Base-by-base conservation (phyloP, 1,140 invertebrate species). In the Metaphire vulgaris region DNA sequence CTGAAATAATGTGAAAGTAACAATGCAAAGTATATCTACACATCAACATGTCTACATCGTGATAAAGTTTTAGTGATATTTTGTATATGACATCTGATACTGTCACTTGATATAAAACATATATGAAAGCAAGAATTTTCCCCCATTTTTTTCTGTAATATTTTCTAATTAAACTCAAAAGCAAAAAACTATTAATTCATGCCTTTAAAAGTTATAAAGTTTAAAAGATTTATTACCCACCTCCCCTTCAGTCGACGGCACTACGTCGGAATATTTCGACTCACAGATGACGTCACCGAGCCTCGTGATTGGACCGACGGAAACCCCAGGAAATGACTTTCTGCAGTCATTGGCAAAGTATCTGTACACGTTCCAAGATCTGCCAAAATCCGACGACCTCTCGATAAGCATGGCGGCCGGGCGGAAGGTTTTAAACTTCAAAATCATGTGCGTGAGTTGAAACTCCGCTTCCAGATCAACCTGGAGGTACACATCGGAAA, bases 371-470 rank as follows among this genome's bases (percentile, higher is more conserved):
- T 93, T 91, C 95, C 95, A 98, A 0, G 92, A 94, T 81, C 90
- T 89, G 67, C 95, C 95, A 87, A 94, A 95, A 87, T 98, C 95
- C 81, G 91, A 93, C 0, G 95, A 98, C 80, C 95, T 87, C 85
- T 98, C 96, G 69, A 98, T 94, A 67, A 96, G 88, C 94, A 98
- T 95, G 74, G 93, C 94, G 26, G 93, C 92, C 26, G 96, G 96
- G 74, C 95, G 88, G 87, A 98, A 98, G 0, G 96, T 97, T 84
- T 95, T 95, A 83, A 98, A 98, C 32, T 91, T 93, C 81, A 97
- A 96, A 77, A 97, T 95, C 81, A 98, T 89, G 90, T 97, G 96
- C 26, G 96, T 98, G 81, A 98, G 94, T 86, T 97, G 95, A 87
- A 98, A 98, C 87, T 98, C 96, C 0, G 95, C 94, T 87, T 97